Base-by-base conservation (phyloP, 1,140 invertebrate species). In the Zeugodacus cucurbitae region DNA sequence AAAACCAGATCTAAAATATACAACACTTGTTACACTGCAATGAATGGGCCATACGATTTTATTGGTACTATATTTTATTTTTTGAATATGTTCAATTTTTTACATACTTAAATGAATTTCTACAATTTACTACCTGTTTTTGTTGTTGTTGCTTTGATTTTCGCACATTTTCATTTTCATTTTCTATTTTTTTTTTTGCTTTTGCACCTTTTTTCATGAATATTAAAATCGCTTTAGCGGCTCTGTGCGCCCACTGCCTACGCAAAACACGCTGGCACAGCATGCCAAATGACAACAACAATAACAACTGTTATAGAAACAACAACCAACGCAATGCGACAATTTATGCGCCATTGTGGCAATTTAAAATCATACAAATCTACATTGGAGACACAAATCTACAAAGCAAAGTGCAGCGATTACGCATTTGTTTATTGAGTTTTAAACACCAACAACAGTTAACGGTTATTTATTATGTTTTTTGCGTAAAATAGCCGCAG, bases 81-180 rank as follows among this genome's bases (percentile, higher is more conserved):
- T 44, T 82, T 70, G 67, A 82, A 14, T 82, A 82, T 82, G 74
- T 48, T 44, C 41, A 82, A 29, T 82, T 82, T 48, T 82, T 17
- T 41, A 74, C 67, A 74, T 37, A 74, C 29, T n/a, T 74, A 41
- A 41, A 41, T 8, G 67, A 20, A 22, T 74, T 74, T 67, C 14
- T 34, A 14, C 3, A 34, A 17, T 17, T 0, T 62, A 37, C 34
- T 62, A n/a, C n/a, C n/a, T 59, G n/a, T 67, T 67, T 67, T 67
- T 67, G 62, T 67, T 67, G 8, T 67, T 59, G 54, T 26, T 62
- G 64, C 8, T 67, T 32, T n/a, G 7, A n/a, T n/a, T 20, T 67
- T 67, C 32, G 29, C 5, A 14, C 17, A 20, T 67, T 17, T 4
- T 34, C 32, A 34, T 17, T 34, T 67, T n/a, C n/a, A n/a, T n/a